phyloP scores from a whole-genome alignment of 2,797 vertebrate species.

The Chloroceryle inda region DNA sequence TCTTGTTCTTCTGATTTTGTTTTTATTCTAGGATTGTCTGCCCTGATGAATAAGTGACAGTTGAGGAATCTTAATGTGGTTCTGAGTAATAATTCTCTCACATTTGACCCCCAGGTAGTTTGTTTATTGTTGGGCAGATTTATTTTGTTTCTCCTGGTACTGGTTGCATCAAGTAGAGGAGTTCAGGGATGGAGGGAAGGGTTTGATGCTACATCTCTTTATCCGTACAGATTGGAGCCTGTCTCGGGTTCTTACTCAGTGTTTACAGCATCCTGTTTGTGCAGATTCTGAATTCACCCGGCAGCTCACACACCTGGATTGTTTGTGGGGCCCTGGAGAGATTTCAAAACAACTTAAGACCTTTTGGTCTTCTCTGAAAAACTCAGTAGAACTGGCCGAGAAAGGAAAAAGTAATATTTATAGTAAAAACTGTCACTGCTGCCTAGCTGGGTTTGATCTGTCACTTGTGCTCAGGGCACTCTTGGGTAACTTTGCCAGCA shows the following conservation, averaged over 20 bases:
- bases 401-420: constrained; percentile 11
- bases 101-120: background rate
- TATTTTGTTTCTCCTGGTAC: background rate
- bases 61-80: background rate
- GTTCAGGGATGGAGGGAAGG: background rate
- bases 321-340: background rate
- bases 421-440: background rate
- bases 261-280: background rate
- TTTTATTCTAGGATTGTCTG: background rate
- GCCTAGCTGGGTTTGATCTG: constrained; percentile 38
- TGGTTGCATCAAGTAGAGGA: background rate
- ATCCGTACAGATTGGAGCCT: background rate
- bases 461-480: background rate
- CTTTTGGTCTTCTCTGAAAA: background rate
- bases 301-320: background rate
- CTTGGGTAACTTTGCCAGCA: background rate
- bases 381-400: background rate
- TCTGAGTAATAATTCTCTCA: background rate
- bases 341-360: background rate
- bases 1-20: background rate
- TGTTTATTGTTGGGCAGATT: background rate
- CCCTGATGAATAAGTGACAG: background rate
- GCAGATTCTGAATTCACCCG: background rate
- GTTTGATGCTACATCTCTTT: background rate
- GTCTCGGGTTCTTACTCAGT: background rate